phyloP scores from a whole-genome alignment of 2,113 vertebrate genomes.

The Baryphthengus martii region DNA sequence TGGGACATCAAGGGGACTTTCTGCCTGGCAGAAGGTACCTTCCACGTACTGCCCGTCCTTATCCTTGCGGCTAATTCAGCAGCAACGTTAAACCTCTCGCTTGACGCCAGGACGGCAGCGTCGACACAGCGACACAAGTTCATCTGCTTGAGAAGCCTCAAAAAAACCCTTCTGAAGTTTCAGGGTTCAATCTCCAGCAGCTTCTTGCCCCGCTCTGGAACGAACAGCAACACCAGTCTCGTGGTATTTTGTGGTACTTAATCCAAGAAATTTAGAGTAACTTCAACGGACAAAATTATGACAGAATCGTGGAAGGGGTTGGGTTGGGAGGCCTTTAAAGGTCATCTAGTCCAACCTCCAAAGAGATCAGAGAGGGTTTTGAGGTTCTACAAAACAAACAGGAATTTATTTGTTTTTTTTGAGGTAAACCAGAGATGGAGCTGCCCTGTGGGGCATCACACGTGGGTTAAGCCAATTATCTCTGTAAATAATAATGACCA shows the following conservation, averaged over 20 bases:
- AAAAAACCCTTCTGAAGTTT: not conserved
- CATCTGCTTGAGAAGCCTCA: not conserved
- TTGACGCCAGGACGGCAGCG: rapidly evolving
- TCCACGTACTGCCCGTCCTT: rapidly evolving
- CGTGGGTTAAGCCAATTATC: not conserved
- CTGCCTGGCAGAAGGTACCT: not conserved
- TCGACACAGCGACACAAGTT: rapidly evolving
- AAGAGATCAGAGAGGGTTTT: not conserved
- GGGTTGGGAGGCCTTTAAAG: not conserved
- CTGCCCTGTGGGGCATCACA: not conserved
- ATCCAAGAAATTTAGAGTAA: no score
- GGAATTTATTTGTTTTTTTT: not conserved
- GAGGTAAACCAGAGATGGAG: not conserved
- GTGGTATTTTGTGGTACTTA: rapidly evolving
- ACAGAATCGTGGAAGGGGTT: not conserved
- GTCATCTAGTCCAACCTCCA: not conserved
- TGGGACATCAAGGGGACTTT: not conserved
- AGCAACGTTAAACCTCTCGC: not conserved
- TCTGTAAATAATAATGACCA: no score
- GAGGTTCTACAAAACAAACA: not conserved
- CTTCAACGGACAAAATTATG: not conserved
- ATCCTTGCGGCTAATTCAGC: not conserved
- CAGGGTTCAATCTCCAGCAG: not conserved
- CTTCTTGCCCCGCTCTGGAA: not conserved
- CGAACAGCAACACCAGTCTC: not conserved